These are phyloP conservation scores for Tragelaphus strepsiceros DNA, from an alignment of 2,113 vertebrate genomes.

Conservation along the genomic window DNA sequence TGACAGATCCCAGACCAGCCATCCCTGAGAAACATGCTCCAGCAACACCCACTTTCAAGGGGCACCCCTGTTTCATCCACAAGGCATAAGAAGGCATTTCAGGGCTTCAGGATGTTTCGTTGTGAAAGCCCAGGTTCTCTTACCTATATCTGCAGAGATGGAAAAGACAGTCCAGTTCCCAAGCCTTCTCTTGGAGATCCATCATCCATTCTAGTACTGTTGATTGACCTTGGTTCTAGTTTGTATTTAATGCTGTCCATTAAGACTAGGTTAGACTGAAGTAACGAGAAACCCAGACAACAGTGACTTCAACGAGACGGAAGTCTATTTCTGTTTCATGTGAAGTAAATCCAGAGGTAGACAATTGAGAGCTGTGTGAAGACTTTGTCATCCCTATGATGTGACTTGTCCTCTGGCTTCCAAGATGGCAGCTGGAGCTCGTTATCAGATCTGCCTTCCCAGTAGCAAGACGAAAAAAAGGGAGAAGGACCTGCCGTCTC, in stretches of 20 bases:
- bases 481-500: background rate
- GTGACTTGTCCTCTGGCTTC: background rate
- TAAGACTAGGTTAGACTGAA: background rate
- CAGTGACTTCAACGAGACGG: background rate
- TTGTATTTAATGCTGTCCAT: background rate
- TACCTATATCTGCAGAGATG: background rate
- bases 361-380: background rate
- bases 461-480: background rate
- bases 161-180: background rate
- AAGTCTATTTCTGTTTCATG: background rate
- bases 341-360: background rate
- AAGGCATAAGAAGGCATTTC: background rate
- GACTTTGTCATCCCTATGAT: background rate
- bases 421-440: background rate
- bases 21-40: background rate
- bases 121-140: constrained; percentile 37
- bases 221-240: background rate
- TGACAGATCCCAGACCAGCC: background rate
- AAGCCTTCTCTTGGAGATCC: background rate
- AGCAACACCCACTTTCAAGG: background rate
- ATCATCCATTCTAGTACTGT: background rate
- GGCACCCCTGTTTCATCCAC: background rate
- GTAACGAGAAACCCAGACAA: background rate
- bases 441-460: background rate
- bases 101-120: background rate